phyloP scores from a whole-genome alignment of 2,113 vertebrate genomes.

The Cairina moschata region DNA sequence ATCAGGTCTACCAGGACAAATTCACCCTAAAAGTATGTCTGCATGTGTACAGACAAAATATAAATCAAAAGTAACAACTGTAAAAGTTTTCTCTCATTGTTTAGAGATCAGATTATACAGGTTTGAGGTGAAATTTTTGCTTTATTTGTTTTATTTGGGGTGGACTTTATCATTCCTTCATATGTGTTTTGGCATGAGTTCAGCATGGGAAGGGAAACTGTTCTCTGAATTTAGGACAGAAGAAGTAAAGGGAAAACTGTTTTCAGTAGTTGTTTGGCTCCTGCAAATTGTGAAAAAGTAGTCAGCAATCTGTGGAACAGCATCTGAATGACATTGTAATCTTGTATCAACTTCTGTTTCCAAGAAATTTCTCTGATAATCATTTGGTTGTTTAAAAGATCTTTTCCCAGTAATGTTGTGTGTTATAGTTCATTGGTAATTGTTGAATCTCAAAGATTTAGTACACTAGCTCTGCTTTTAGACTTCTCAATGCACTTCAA shows the following conservation, averaged over 20 bases:
- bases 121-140: background rate
- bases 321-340: background rate
- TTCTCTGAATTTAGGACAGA: background rate
- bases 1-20: background rate
- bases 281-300: background rate
- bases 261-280: background rate
- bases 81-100: background rate
- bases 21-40: background rate
- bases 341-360: background rate
- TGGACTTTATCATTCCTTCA: background rate
- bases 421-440: background rate
- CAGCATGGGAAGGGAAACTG: background rate
- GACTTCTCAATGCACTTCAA: background rate
- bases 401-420: background rate
- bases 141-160: background rate
- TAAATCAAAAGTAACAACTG: background rate
- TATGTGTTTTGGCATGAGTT: background rate
- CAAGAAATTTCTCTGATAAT: background rate
- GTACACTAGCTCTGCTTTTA: background rate
- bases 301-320: background rate
- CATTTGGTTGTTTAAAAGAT: background rate
- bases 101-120: background rate
- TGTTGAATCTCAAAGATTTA: background rate
- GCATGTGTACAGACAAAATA: background rate
- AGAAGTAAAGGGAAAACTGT: background rate